Base-by-base conservation (phyloP, 1,140 invertebrate genomes). In the Drosophila arizonae region DNA sequence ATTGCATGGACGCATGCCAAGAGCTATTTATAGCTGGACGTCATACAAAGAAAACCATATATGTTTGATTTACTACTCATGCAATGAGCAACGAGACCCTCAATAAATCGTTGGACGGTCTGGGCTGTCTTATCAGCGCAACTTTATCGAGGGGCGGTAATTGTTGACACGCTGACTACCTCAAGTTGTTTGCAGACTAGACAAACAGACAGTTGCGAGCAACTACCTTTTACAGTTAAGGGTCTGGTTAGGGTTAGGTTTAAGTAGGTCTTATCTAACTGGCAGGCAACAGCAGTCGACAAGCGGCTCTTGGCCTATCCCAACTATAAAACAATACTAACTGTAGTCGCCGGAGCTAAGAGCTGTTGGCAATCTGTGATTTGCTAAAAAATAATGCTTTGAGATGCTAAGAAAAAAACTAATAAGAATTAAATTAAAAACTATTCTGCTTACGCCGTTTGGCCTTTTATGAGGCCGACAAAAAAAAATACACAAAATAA, bases 381-480 rank as follows among this genome's bases (percentile, higher is more conserved):
- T 56, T 55, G 56, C 26, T 33, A 46, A 50, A 69, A n/a, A 43
- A n/a, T n/a, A n/a, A n/a, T n/a, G n/a, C n/a, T n/a, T n/a, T n/a
- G n/a, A n/a, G n/a, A n/a, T n/a, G n/a, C n/a, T n/a, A n/a, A n/a
- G n/a, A n/a, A n/a, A n/a, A n/a, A 76, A 72, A 64, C 71, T 70
- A 76, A 87, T 73, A 75, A 67, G 65, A 86, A 86, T 86, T 87
- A 73, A 82, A 87, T 86, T 81, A 55, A 81, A 79, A 79, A 82
- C 82, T 87, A 87, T 84, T 85, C 85, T 52, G 81, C 68, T 66
- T 62, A 65, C 68, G 67, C 45, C 33, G 48, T 72, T 61, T 65
- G 13, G 39, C 50, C 70, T 78, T 78, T 85, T 66, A 81, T 80
- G 77, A 60, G 52, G 73, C 76, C 80, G 73, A 70, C 81, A 36